Base-by-base conservation (phyloP, 1,140 invertebrate genomes). In the Palaemon carinicauda region DNA sequence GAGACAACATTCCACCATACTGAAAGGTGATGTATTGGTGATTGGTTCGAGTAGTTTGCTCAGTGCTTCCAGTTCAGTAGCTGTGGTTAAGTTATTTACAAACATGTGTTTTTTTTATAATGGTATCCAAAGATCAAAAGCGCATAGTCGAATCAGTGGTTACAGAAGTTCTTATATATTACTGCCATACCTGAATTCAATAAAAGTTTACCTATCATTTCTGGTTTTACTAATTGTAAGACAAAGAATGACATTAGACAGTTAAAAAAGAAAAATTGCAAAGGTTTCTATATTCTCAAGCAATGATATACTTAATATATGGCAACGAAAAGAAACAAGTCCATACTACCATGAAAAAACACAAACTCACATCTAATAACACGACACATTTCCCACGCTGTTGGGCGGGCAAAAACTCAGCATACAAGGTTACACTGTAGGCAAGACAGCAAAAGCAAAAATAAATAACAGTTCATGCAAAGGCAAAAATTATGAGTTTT, bases 381-480 rank as follows among this genome's bases (percentile, higher is more conserved):
- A 98, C 96, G 52, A 98, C 96, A 94, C 97, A 98, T 92, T 97
- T 97, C 33, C 96, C 97, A 91, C 97, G 93, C 91, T 98, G 96
- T 91, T 97, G 97, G 69, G 96, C 95, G 21, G 97, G 97, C 75
- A 99, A 92, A 93, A 98, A 98, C 92, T 99, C 98, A 21, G 97
- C 96, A 93, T 98, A 98, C 82, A 99, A 92, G n/a, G 97, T 98
- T 1, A 98, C 97, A 80, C 97, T 98, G 92, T 87, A 93, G 73
- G 71, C 24, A 80, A 91, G 73, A 91, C 90, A 79, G 27, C 89
- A 27, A 80, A 56, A 82, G 24, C 51, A 24, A 87, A 88, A 83
- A 15, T 83, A 24, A 33, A n/a, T n/a, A 52, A 78, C 15, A 29
- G 31, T 71, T 52, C 10, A 51, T 50, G 21, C 24, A 80, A n/a